Evolutionary conservation across 2,797 vertebrate genomes (phyloP).

Genomic region (Ctenochaetus hawaiiensis): DNA sequence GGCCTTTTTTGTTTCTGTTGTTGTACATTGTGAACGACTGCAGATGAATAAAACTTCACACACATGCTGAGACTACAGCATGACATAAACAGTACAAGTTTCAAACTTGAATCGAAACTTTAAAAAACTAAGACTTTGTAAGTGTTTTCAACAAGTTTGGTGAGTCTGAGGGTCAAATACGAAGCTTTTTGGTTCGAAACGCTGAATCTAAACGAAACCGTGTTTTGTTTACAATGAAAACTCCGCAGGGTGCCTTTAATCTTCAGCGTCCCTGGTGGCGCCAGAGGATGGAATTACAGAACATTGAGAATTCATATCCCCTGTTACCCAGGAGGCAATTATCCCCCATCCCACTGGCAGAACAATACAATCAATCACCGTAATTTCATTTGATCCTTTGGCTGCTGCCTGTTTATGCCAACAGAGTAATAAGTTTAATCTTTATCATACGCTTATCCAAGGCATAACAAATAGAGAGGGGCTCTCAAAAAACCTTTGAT

Average conservation of each 20-base stretch:
- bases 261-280: constrained; percentile 77
- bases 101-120: neutral
- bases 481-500: constrained; percentile 83
- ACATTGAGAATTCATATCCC: constrained; percentile 84
- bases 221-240: constrained; percentile 81
- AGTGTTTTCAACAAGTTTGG: constrained; percentile 34
- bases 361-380: constrained; percentile 88
- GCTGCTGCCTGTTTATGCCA: constrained; percentile 86
- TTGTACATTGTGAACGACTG: too few species aligned
- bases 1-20: too few species aligned
- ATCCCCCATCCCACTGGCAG: constrained; percentile 83
- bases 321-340: constrained; percentile 86
- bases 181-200: constrained; percentile 43
- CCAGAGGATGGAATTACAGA: constrained; percentile 85
- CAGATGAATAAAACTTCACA: too few species aligned
- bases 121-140: neutral
- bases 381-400: constrained; percentile 88
- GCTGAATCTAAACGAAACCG: constrained; percentile 69
- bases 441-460: constrained; percentile 85
- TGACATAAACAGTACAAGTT: constrained; percentile 1
- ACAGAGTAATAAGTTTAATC: constrained; percentile 88
- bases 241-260: constrained; percentile 81
- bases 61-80: too few species aligned
- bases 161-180: constrained; percentile 36
- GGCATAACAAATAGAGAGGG: constrained; percentile 84